Conservation (phyloP, 2,113 vertebrate species). For the Neoarius graeffei region DNA sequence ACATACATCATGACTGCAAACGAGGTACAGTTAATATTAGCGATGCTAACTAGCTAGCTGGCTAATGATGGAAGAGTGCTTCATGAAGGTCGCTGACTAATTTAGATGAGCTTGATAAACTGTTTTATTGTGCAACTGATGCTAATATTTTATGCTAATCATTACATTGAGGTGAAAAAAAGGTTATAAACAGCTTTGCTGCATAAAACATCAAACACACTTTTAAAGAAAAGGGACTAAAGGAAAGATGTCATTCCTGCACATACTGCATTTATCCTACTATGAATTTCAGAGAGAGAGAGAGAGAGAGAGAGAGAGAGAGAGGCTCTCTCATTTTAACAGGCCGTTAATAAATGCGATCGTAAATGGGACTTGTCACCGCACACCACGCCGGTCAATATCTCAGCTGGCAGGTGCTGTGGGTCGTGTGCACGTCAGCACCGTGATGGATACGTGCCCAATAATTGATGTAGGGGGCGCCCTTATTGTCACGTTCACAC, state of each 20-base stretch:
- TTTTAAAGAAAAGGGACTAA: not conserved
- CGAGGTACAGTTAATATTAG: not conserved
- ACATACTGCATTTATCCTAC: not conserved
- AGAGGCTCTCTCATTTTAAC: slow-evolving; percentile 75
- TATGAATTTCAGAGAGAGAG: slow-evolving; percentile 10
- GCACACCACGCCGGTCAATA: slow-evolving; percentile 74
- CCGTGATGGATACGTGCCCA: slow-evolving; percentile 90
- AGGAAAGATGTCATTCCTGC: not conserved
- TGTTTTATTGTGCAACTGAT: not conserved
- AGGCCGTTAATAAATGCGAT: slow-evolving; percentile 80
- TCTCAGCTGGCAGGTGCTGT: slow-evolving; percentile 76
- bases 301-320: slow-evolving; percentile 45
- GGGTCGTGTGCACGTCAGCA: slow-evolving; percentile 81
- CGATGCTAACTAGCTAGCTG: not conserved
- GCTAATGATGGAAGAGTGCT: not conserved
- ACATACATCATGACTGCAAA: not conserved
- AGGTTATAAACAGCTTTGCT: not conserved
- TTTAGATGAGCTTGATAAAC: not conserved
- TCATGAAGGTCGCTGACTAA: not conserved
- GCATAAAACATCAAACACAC: not conserved
- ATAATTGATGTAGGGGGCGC: slow-evolving; percentile 81
- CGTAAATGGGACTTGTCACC: slow-evolving; percentile 81
- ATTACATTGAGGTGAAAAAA: not conserved
- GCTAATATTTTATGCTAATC: not conserved
- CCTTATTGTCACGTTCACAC: slow-evolving; percentile 78